Evolutionary conservation across 2,113 vertebrate species (phyloP).

Genomic region (Siphamia tubifer): DNA sequence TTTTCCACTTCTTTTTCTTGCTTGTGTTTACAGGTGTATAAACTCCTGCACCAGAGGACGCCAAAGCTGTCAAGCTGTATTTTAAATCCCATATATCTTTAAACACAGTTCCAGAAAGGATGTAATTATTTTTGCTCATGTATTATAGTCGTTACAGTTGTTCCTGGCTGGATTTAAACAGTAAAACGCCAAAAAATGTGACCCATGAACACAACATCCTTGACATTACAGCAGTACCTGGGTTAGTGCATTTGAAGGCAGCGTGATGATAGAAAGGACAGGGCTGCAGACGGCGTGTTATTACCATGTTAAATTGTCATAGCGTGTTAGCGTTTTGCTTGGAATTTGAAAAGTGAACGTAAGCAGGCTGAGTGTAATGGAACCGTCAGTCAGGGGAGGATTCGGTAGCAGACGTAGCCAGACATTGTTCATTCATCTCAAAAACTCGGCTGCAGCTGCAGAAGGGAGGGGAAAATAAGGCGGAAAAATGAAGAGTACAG

Average conservation of each 20-base stretch:
- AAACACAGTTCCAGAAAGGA: background rate
- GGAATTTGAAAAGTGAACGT: constrained; percentile 12
- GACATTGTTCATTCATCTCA: constrained; percentile 72
- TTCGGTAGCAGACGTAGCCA: constrained; percentile 48
- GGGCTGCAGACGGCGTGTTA: background rate
- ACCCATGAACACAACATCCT: background rate
- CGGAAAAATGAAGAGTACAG: constrained; percentile 23
- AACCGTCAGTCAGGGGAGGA: constrained; percentile 31
- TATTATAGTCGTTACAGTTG: constrained; percentile 23
- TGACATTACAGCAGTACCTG: background rate
- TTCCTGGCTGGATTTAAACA: background rate
- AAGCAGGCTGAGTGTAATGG: constrained; percentile 38
- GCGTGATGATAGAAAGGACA: background rate
- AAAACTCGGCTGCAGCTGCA: constrained; percentile 27
- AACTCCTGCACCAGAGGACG: background rate
- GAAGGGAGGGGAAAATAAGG: constrained; percentile 22
- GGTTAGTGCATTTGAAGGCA: background rate
- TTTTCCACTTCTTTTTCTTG: background rate
- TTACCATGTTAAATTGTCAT: constrained; percentile 9
- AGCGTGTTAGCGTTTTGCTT: background rate
- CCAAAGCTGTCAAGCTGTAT: constrained; percentile 16
- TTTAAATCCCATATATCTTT: constrained; percentile 26
- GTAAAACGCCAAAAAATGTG: background rate
- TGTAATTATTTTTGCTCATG: background rate
- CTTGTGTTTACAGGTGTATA: constrained; percentile 12